Conservation (phyloP, 2,113 vertebrate species). For the Haemorhous mexicanus region DNA sequence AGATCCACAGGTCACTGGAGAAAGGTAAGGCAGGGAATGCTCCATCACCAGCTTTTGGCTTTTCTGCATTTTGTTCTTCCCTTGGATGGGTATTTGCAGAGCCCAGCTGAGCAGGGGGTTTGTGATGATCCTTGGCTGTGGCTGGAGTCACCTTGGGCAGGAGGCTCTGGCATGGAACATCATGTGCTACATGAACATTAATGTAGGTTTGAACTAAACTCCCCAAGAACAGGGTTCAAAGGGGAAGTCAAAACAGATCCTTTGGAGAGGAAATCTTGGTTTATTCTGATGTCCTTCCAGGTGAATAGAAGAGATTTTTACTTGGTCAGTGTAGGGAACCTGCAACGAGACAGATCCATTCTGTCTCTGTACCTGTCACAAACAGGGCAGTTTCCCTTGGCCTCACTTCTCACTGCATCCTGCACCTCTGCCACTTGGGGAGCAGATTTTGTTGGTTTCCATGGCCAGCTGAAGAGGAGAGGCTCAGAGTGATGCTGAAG, state of each 20-base stretch:
- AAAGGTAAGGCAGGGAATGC: background rate
- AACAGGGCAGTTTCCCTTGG: background rate
- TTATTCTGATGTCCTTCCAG: background rate
- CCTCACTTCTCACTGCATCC: background rate
- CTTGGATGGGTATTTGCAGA: background rate
- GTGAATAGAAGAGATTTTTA: background rate
- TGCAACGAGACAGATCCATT: background rate
- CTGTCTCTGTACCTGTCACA: background rate
- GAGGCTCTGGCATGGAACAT: background rate
- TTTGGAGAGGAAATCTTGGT: background rate
- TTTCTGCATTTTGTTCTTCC: background rate
- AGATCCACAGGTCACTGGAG: background rate
- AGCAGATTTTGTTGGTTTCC: background rate
- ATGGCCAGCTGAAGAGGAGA: background rate
- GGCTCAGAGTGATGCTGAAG: background rate
- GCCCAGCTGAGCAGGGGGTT: background rate
- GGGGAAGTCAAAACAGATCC: background rate
- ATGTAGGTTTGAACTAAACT: background rate
- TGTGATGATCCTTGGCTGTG: background rate
- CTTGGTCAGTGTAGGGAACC: background rate
- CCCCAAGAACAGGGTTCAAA: background rate
- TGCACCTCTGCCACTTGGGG: background rate
- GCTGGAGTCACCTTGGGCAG: background rate
- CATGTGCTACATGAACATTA: rapidly evolving
- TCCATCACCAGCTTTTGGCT: background rate